These are phyloP conservation scores for Heliocidaris tuberculata DNA, from an alignment of 35 echinoderm and acorn worm genomes.

Conservation along the genomic window DNA sequence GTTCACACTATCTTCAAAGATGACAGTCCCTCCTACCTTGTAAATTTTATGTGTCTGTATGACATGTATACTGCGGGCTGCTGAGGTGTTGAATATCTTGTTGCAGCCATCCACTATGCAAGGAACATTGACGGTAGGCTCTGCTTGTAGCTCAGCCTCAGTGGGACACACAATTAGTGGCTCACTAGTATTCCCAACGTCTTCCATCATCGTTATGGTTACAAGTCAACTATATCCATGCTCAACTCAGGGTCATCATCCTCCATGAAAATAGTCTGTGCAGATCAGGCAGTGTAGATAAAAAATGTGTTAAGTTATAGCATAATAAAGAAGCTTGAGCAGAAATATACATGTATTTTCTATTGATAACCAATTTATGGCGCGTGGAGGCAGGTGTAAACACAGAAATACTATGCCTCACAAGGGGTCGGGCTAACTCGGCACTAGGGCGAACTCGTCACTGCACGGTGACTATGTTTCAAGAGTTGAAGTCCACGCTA, in stretches of 20 bases:
- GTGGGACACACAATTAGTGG: not conserved
- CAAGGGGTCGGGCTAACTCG: too few species aligned
- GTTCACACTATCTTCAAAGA: too few species aligned
- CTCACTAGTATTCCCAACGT: not conserved
- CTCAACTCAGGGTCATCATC: too few species aligned
- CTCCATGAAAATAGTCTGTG: not conserved
- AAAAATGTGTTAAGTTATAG: not conserved
- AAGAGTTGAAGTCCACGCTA: too few species aligned
- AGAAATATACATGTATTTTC: too few species aligned
- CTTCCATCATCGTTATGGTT: not conserved
- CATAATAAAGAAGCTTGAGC: too few species aligned
- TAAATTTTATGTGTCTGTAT: slow-evolving; percentile 45
- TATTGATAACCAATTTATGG: too few species aligned
- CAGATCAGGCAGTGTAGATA: not conserved
- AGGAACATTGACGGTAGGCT: not conserved
- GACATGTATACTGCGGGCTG: slow-evolving; percentile 28
- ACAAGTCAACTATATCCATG: not conserved
- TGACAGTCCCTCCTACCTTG: not conserved
- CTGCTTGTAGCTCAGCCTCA: slow-evolving; percentile 2
- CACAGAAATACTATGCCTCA: too few species aligned
- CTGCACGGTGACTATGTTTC: too few species aligned
- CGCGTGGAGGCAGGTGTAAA: too few species aligned
- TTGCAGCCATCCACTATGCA: slow-evolving; percentile 16
- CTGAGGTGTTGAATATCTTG: slow-evolving; percentile 37
- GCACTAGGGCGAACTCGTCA: too few species aligned